A percentile compares a stretch with the other conserved stretches of the same genome.
Conservation (phyloP, 2,113 vertebrate genomes). For the Mustela lutreola region DNA sequence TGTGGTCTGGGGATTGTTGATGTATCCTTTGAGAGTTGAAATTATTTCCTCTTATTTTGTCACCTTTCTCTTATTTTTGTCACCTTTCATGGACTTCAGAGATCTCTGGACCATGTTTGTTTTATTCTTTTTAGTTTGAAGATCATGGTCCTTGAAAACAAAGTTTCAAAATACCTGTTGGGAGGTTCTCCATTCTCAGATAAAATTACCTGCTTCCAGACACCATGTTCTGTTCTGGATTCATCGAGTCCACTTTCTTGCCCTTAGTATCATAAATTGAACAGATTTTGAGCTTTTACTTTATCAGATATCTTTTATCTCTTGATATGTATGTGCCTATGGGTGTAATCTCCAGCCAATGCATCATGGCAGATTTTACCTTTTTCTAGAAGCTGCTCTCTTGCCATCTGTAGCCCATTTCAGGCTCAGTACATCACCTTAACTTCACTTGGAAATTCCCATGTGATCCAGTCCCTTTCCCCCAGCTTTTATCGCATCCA, state of each 20-base stretch:
- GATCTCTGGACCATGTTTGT: conserved; percentile 34
- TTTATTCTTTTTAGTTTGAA: conserved; percentile 65
- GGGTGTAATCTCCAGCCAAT: conserved; percentile 21
- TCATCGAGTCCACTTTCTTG: not conserved
- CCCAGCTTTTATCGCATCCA: not conserved
- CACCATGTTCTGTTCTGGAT: not conserved
- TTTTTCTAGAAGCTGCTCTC: conserved; percentile 11
- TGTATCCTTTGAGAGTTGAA: conserved; percentile 31
- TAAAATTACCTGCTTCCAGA: conserved; percentile 9
- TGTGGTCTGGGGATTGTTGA: conserved; percentile 59
- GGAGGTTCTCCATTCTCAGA: conserved; percentile 18
- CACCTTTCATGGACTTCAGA: conserved; percentile 28
- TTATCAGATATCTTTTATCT: not conserved
- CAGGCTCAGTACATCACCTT: not conserved
- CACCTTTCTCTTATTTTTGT: not conserved
- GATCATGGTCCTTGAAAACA: conserved; percentile 48
- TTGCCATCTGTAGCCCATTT: not conserved
- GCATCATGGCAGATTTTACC: not conserved
- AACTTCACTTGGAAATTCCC: not conserved
- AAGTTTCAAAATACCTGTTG: conserved; percentile 38
- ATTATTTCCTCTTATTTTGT: conserved; percentile 27
- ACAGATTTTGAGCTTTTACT: conserved; percentile 41
- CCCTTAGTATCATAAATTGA: not conserved
- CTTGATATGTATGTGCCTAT: not conserved
- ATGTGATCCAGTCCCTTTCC: not conserved